Percentiles rank a stretch among this genome's conserved stretches.
Conservation (phyloP, 92 coral and sea anemone genomes). For the Zoanthus gigantus region DNA sequence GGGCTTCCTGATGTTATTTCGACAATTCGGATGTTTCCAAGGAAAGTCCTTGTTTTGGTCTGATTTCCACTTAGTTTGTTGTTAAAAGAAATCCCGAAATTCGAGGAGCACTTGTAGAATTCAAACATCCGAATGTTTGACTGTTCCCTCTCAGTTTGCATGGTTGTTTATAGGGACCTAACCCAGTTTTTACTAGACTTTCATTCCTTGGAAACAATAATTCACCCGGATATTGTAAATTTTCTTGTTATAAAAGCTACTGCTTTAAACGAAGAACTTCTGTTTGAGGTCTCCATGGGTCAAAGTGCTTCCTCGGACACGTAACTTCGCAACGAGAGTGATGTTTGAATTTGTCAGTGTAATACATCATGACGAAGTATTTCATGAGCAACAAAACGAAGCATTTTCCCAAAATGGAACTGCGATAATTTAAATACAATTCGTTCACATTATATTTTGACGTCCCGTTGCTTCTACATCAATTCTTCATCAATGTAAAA, state of each 20-base stretch:
- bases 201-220: background rate
- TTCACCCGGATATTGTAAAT: background rate
- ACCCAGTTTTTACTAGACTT: background rate
- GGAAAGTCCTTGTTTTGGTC: conserved; percentile 66
- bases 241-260: background rate
- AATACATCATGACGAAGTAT: background rate
- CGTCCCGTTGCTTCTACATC: conserved; percentile 21
- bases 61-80: conserved; percentile 58
- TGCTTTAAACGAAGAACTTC: background rate
- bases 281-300: conserved; percentile 18
- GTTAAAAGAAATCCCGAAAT: conserved; percentile 79
- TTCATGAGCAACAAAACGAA: background rate
- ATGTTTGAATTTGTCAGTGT: background rate
- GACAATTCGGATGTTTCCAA: conserved; percentile 82
- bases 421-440: conserved; percentile 26
- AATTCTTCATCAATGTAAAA: conserved; percentile 21
- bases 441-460: background rate
- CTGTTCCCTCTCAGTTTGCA: conserved; percentile 17
- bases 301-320: conserved; percentile 16
- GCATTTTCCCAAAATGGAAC: conserved; percentile 33
- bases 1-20: conserved; percentile 74
- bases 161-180: background rate
- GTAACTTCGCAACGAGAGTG: conserved; percentile 40
- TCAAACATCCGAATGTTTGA: conserved; percentile 57
- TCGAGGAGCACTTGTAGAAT: conserved; percentile 79